Conservation (phyloP, 2,113 vertebrate genomes). For the Herpetotheres cachinnans region DNA sequence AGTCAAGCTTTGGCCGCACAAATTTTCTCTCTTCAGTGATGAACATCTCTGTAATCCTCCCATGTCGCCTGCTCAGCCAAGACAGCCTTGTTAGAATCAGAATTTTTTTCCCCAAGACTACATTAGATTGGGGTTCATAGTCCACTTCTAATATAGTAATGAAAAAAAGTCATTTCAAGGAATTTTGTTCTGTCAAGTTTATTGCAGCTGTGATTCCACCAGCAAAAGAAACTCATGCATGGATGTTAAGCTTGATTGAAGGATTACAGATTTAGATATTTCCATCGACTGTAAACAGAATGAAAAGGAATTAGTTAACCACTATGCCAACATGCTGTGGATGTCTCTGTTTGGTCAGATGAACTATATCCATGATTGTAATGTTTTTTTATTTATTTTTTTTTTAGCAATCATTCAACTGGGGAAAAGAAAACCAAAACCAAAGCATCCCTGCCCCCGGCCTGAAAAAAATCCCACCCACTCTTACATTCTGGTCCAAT, state of each 20-base stretch:
- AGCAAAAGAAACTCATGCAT: not conserved
- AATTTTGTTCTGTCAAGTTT: not conserved
- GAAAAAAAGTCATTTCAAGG: not conserved
- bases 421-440: too few species aligned
- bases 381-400: not conserved
- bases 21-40: not conserved
- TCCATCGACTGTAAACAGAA: not conserved
- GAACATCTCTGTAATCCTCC: not conserved
- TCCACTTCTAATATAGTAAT: not conserved
- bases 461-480: fast-evolving
- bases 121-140: not conserved
- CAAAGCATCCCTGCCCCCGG: too few species aligned
- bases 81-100: not conserved
- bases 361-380: not conserved
- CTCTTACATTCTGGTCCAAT: not conserved
- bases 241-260: not conserved
- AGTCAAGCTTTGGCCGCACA: not conserved
- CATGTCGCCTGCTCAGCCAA: not conserved
- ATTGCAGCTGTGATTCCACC: not conserved
- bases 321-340: not conserved
- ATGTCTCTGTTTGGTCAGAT: not conserved
- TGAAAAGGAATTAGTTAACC: not conserved
- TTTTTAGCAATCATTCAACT: not conserved
- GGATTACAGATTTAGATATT: not conserved
- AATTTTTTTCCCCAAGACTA: not conserved